Conservation (phyloP, 1,140 invertebrate genomes). For the Anoplolepis gracilipes region DNA sequence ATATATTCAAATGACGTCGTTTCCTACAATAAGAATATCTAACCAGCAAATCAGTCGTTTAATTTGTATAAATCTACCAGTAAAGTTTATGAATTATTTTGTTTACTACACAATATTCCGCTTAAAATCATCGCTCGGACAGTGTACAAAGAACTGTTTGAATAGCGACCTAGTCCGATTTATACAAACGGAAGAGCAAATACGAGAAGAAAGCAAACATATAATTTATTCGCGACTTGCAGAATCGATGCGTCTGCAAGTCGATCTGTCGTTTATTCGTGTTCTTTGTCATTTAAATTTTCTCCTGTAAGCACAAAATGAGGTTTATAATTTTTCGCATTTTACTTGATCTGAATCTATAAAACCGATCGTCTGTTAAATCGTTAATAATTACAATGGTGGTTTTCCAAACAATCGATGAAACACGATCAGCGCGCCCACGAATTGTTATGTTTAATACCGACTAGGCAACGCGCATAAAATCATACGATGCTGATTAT, state of each 20-base stretch:
- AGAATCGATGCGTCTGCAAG: slow-evolving; percentile 5
- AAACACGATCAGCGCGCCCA: neutral
- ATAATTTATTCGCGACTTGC: slow-evolving; percentile 8
- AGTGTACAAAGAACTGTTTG: slow-evolving; percentile 23
- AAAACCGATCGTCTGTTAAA: neutral
- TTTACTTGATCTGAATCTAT: neutral
- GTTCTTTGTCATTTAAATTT: neutral
- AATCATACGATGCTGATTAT: neutral
- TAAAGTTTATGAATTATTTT: neutral
- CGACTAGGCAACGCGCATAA: neutral
- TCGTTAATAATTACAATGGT: neutral
- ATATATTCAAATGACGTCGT: neutral
- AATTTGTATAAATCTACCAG: neutral
- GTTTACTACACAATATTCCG: neutral
- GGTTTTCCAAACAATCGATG: neutral
- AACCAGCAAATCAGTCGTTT: neutral
- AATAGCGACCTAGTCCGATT: neutral
- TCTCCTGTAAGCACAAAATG: neutral
- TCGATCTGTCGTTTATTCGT: neutral
- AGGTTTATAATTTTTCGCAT: neutral
- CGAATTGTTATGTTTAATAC: neutral
- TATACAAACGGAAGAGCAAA: neutral
- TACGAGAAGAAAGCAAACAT: neutral
- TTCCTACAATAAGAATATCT: neutral
- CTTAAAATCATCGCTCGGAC: neutral